Base-by-base conservation (phyloP, 2,888 invertebrate species). In the Patella ulyssiponensis region DNA sequence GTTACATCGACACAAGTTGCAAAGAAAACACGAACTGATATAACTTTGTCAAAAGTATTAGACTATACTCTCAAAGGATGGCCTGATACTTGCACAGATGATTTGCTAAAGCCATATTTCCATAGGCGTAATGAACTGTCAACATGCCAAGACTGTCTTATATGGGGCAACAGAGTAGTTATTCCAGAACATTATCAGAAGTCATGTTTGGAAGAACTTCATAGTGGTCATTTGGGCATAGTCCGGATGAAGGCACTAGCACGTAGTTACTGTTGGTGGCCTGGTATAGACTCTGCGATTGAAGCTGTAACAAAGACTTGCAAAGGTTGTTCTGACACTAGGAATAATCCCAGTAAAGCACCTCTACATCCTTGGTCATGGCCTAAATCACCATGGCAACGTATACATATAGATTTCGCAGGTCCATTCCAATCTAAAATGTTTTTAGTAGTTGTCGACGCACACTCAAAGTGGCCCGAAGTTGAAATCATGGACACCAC, bases 361-460 rank as follows among this genome's bases (percentile, higher is more conserved):
- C 71, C 76, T 12, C 79, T 87, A 3, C 75, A 79, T 27, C 77
- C 86, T 51, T 88, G 88, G 87, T 70, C 75, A 12, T 73, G 33
- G 15, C 78, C 88, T 51, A 80, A 78, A 11, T 76, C 82, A 69
- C 86, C 87, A 15, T 90, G 88, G 88, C 85, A 90, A 77, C 84
- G 92, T 20, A 81, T 92, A 4, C 92, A 92, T 83, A 84, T 91
- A 23, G 92, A 92, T 82, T 92, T 90, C 84, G 90, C 91, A 20
- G 92, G 91, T 12, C 91, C 89, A 56, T 72, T 88, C 58, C 75
- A 85, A 7, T 86, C 82, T 12, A 79, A 76, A 15, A 84, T 82
- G 81, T 83, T 88, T 51, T 80, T 92, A 7, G 80, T 92, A 23
- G 78, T 92, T 20, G 88, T 90, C 5, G 92, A 92, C 80, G 86